These are phyloP conservation scores for Eupithecia exiguata DNA, from an alignment of 2,888 invertebrate genomes.

Conservation along the genomic window DNA sequence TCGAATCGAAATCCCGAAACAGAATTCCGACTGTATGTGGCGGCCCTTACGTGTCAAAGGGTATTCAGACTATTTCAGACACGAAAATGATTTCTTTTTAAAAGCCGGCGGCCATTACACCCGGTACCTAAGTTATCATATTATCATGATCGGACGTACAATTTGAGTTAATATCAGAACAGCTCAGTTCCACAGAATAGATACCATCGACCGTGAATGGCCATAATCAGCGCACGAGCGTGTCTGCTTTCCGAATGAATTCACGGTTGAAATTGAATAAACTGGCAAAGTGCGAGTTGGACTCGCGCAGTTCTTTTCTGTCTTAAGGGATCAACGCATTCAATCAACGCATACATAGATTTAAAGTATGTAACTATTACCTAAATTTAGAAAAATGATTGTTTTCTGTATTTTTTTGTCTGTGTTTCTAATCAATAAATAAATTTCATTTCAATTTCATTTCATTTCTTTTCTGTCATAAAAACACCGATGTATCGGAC, in stretches of 20 bases:
- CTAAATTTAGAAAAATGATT: too few species aligned
- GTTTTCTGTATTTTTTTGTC: too few species aligned
- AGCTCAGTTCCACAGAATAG: not conserved
- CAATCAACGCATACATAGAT: too few species aligned
- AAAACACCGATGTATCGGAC: not conserved
- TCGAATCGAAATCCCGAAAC: too few species aligned
- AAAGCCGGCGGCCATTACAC: not conserved
- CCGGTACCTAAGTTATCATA: not conserved
- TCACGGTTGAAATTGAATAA: not conserved
- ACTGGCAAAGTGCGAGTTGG: not conserved
- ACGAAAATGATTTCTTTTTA: not conserved
- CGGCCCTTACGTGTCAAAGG: not conserved
- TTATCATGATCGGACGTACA: not conserved
- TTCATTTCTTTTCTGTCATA: accelerated
- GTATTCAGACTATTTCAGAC: not conserved
- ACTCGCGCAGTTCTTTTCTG: not conserved
- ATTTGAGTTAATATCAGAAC: not conserved
- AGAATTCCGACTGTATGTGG: too few species aligned
- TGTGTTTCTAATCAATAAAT: too few species aligned
- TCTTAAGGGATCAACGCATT: too few species aligned
- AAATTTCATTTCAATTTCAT: too few species aligned
- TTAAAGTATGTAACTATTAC: too few species aligned
- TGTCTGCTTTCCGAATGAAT: not conserved
- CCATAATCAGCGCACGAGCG: not conserved
- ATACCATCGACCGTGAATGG: not conserved